phyloP scores from a whole-genome alignment of 2,888 invertebrate species.

The Odontocerum albicorne region DNA sequence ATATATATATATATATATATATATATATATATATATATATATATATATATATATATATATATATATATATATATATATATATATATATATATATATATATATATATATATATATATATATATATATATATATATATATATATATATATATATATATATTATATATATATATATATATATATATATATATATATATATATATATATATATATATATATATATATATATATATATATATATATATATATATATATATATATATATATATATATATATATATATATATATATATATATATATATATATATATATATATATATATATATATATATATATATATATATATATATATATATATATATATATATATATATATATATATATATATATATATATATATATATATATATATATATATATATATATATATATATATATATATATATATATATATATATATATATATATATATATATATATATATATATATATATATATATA shows the following conservation, averaged over 20 bases:
- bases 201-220: background rate
- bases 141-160: background rate
- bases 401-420: background rate
- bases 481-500: background rate
- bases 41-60: background rate
- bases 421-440: background rate
- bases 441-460: background rate
- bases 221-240: background rate
- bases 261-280: background rate
- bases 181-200: background rate
- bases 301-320: background rate
- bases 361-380: background rate
- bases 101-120: background rate
- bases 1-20: background rate
- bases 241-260: background rate
- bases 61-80: background rate
- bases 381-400: background rate
- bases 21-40: background rate
- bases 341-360: background rate
- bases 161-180: background rate
- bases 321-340: background rate
- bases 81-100: background rate
- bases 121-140: background rate
- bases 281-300: too few relatives aligned
- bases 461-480: background rate